Conservation (phyloP, 2,888 invertebrate species). For the Masnerella sp. region DNA sequence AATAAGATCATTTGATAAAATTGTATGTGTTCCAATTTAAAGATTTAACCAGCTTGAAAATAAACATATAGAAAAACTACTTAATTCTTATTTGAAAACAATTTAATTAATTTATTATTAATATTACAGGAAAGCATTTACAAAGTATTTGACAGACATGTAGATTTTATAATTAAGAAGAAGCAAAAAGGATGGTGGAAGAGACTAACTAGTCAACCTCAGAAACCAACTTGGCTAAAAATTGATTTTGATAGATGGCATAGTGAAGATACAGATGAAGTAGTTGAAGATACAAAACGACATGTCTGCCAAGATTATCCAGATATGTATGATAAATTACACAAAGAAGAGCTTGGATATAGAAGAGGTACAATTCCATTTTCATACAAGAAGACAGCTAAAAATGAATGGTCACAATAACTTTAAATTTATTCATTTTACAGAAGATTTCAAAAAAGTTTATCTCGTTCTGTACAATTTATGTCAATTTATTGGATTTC, state of each 20-base stretch:
- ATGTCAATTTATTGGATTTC: conserved; percentile 91
- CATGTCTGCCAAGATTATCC: conserved; percentile 89
- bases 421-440: conserved; percentile 63
- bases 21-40: too few species aligned
- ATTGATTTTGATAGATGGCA: conserved; percentile 96
- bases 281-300: conserved; percentile 81
- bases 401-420: conserved; percentile 29
- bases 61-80: too few species aligned
- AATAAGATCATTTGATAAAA: too few species aligned
- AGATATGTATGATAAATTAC: conserved; percentile 85
- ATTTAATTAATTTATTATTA: conserved; percentile 6
- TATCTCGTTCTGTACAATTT: conserved; percentile 94
- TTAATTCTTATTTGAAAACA: not conserved
- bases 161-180: conserved; percentile 88
- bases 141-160: conserved; percentile 85
- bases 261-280: conserved; percentile 85
- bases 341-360: conserved; percentile 88
- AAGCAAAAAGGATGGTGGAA: conserved; percentile 88
- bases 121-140: conserved; percentile 77
- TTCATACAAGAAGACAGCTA: too few species aligned
- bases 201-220: conserved; percentile 86
- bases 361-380: conserved; percentile 81
- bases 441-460: conserved; percentile 89
- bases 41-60: too few species aligned
- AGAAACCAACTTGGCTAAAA: conserved; percentile 95